Conservation (phyloP, 2,888 invertebrate species). For the Pardosa pseudoannulata region DNA sequence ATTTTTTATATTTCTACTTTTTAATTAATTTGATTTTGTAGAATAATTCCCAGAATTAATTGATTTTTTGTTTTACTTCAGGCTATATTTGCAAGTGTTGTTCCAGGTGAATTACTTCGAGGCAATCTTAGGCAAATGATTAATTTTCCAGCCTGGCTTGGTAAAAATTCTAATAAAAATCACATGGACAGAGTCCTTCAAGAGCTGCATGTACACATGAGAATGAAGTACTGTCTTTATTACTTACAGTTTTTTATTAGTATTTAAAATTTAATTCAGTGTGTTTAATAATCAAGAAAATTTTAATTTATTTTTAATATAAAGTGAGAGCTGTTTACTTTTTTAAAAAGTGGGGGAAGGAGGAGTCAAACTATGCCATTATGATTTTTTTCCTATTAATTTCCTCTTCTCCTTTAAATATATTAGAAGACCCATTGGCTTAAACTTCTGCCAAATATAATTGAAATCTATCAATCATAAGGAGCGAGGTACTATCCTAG, state of each 20-base stretch:
- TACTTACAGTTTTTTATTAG: background rate
- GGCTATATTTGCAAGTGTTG: constrained; percentile 92
- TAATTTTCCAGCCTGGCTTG: constrained; percentile 96
- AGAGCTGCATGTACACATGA: constrained; percentile 91
- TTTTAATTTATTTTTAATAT: background rate
- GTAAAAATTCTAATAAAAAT: constrained; percentile 90
- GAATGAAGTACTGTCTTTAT: constrained; percentile 83
- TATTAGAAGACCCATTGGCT: no score
- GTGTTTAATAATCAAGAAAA: no score
- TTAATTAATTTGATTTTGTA: no score
- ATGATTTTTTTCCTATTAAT: no score
- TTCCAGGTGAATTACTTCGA: constrained; percentile 90
- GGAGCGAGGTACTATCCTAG: no score
- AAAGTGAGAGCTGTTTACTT: background rate
- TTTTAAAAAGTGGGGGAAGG: no score
- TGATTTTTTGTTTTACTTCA: constrained; percentile 74
- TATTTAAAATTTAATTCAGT: background rate
- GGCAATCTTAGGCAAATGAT: constrained; percentile 88
- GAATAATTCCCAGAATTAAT: no score
- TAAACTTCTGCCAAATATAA: no score
- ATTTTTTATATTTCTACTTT: no score
- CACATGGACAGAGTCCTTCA: constrained; percentile 90
- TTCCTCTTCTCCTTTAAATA: no score
- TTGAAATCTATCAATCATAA: no score
- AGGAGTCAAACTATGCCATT: no score